phyloP scores from a whole-genome alignment of 2,797 vertebrate genomes.

The Cirrhinus molitorella region DNA sequence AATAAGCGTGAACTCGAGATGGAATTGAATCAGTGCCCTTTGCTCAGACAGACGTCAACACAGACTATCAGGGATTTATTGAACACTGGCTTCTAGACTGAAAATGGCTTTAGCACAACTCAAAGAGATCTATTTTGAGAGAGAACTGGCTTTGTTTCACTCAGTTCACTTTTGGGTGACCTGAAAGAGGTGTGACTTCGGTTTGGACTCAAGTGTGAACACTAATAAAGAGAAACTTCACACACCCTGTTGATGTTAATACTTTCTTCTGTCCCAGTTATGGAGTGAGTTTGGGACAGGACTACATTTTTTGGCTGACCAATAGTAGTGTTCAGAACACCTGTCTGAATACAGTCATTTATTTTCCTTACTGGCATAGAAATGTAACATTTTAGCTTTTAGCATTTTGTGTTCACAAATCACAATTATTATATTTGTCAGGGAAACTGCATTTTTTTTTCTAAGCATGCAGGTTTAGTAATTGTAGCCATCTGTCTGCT shows the following conservation, averaged over 20 bases:
- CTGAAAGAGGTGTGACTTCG: background rate
- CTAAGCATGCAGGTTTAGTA: background rate
- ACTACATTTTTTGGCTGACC: background rate
- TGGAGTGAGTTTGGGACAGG: too few relatives aligned
- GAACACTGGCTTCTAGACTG: background rate
- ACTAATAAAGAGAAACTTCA: too few relatives aligned
- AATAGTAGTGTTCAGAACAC: background rate
- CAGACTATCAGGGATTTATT: background rate
- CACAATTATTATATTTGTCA: background rate
- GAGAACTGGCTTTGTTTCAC: background rate
- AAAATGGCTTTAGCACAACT: background rate
- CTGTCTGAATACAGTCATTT: too few relatives aligned
- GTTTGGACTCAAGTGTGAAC: background rate
- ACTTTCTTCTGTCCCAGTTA: background rate
- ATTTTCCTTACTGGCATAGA: background rate
- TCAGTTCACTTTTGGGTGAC: background rate
- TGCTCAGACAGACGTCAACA: background rate
- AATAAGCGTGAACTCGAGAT: background rate
- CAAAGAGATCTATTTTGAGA: background rate
- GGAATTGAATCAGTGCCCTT: conserved; percentile 23
- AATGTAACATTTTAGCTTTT: background rate
- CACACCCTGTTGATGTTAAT: background rate
- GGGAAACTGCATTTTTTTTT: background rate
- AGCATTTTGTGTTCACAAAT: background rate
- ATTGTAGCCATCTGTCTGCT: background rate